Evolutionary conservation across 1,140 invertebrate species (phyloP).

Genomic region (Brachionus angularis): DNA sequence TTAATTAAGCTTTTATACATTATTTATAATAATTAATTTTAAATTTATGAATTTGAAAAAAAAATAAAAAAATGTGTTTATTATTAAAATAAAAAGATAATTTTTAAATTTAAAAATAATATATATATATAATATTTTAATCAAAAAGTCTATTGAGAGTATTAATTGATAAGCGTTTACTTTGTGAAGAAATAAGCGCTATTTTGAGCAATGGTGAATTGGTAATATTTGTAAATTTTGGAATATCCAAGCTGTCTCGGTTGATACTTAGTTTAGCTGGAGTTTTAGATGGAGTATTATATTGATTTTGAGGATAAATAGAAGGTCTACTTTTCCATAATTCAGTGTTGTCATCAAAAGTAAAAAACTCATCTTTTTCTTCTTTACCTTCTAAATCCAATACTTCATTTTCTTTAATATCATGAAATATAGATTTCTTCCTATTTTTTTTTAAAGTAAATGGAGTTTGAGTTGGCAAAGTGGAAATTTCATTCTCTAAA

Average conservation of each 20-base stretch:
- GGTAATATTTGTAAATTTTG: too few species aligned
- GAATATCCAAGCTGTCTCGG: too few species aligned
- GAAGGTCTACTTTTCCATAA: constrained; percentile 33
- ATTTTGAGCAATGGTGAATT: constrained; percentile 36
- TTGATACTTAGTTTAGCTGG: neutral
- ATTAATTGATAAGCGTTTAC: constrained; percentile 31
- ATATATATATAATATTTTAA: too few species aligned
- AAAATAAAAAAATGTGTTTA: too few species aligned
- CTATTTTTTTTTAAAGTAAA: neutral
- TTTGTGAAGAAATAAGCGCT: constrained; percentile 1
- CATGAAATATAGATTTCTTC: constrained; percentile 25
- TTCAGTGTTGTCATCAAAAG: constrained; percentile 5
- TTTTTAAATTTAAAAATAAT: too few species aligned
- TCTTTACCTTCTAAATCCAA: neutral
- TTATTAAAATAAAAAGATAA: too few species aligned
- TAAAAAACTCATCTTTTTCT: constrained; percentile 32
- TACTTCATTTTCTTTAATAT: constrained; percentile 1
- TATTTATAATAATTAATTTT: too few species aligned
- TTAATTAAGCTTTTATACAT: too few species aligned
- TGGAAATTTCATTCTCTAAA: neutral
- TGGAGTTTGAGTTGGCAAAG: neutral
- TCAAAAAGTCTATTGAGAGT: constrained; percentile 24
- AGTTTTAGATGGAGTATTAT: neutral
- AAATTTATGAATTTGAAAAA: too few species aligned
- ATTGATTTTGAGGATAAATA: neutral